Evolutionary conservation across 2,888 invertebrate species (phyloP).

Genomic region (Noctua fimbriata): DNA sequence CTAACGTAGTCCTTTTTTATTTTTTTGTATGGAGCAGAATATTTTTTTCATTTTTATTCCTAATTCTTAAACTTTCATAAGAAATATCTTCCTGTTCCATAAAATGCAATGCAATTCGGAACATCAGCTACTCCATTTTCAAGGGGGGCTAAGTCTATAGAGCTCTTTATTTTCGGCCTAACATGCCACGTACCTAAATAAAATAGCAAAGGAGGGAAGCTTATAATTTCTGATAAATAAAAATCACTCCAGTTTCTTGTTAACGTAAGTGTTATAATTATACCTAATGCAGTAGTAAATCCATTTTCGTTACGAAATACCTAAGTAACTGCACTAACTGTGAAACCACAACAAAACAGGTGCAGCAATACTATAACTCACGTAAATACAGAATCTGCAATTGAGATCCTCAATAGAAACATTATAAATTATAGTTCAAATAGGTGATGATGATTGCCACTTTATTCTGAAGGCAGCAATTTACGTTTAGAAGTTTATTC

Average conservation of each 20-base stretch:
- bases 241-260: neutral
- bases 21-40: no score
- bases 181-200: neutral
- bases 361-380: conserved; percentile 30
- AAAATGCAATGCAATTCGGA: no score
- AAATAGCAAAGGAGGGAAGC: neutral
- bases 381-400: conserved; percentile 39
- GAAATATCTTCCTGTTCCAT: no score
- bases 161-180: neutral
- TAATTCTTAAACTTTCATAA: no score
- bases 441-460: conserved; percentile 52
- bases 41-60: no score
- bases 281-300: neutral
- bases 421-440: conserved; percentile 58
- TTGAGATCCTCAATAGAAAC: conserved; percentile 46
- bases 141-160: neutral
- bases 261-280: neutral
- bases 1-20: no score
- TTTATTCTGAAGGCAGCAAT: conserved; percentile 49
- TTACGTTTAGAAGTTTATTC: conserved; percentile 48
- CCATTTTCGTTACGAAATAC: conserved; percentile 33
- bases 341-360: conserved; percentile 31
- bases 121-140: no score
- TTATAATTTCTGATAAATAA: neutral
- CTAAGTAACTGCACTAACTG: conserved; percentile 15